Evolutionary conservation across 2,888 invertebrate genomes (phyloP).

Genomic region (Liodrosophila aerea): DNA sequence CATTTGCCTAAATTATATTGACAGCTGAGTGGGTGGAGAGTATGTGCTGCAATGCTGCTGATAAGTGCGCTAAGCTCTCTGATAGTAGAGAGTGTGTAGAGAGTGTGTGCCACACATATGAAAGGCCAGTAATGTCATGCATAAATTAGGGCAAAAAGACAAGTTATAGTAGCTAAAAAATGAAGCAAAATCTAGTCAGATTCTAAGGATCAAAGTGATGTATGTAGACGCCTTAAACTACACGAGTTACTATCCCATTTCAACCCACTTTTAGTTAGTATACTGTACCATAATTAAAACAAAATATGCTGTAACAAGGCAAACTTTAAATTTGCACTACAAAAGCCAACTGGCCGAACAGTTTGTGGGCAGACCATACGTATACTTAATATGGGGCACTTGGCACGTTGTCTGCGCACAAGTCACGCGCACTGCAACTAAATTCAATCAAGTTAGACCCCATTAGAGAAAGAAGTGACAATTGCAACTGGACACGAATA

Average conservation of each 20-base stretch:
- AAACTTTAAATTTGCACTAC: constrained; percentile 45
- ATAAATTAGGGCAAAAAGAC: constrained; percentile 62
- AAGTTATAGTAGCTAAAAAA: constrained; percentile 36
- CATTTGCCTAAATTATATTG: constrained; percentile 75
- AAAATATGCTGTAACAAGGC: constrained; percentile 42
- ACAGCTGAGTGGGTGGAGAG: constrained; percentile 41
- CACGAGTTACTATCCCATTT: too few relatives aligned
- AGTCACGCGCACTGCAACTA: constrained; percentile 67
- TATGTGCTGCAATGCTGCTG: constrained; percentile 61
- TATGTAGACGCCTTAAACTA: too few relatives aligned
- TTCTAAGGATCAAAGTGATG: too few relatives aligned
- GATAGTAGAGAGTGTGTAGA: too few relatives aligned
- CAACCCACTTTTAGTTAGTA: too few relatives aligned
- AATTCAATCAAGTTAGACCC: constrained; percentile 67
- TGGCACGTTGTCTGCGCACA: constrained; percentile 34
- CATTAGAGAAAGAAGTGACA: constrained; percentile 36
- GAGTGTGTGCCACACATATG: constrained; percentile 27
- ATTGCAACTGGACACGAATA: constrained; percentile 66
- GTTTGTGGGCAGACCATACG: constrained; percentile 30
- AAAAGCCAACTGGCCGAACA: constrained; percentile 18
- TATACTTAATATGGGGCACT: constrained; percentile 48
- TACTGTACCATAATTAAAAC: constrained; percentile 53
- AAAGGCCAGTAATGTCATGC: constrained; percentile 54
- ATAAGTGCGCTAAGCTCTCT: constrained; percentile 64
- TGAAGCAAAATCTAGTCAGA: too few relatives aligned